These are phyloP conservation scores for Rhabdornis inornatus DNA, from an alignment of 2,113 vertebrate species.

Conservation along the genomic window DNA sequence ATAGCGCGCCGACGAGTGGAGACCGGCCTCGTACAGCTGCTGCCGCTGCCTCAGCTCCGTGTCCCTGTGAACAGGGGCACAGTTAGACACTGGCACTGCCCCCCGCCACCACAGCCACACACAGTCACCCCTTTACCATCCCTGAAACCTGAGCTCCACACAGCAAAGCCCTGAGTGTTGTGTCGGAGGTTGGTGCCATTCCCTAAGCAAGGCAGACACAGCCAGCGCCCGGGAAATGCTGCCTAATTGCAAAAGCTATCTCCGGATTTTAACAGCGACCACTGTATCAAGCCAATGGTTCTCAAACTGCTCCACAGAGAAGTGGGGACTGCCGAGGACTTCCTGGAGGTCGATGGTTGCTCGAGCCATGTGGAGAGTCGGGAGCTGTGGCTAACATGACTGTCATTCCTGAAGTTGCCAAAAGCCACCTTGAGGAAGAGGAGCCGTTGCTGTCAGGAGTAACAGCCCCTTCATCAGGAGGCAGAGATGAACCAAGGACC, in stretches of 20 bases:
- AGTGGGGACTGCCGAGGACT: neutral
- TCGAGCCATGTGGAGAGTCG: neutral
- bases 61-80: constrained; percentile 77
- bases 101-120: neutral
- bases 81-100: neutral
- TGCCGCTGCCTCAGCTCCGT: constrained; percentile 93
- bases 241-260: neutral
- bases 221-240: neutral
- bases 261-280: neutral
- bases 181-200: neutral
- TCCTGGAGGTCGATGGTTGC: neutral
- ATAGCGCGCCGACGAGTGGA: constrained; percentile 92
- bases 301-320: constrained; percentile 52
- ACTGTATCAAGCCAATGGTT: constrained; percentile 42
- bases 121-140: neutral
- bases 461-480: constrained; percentile 2
- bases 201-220: neutral
- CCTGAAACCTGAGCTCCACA: neutral
- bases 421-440: constrained; percentile 36
- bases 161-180: neutral
- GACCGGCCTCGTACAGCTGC: constrained; percentile 91
- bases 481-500: constrained; percentile 19
- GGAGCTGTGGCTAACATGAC: neutral
- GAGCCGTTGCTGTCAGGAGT: neutral
- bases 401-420: constrained; percentile 30